These are phyloP conservation scores for Cottus gobio DNA, from an alignment of 2,113 vertebrate genomes.

Conservation along the genomic window DNA sequence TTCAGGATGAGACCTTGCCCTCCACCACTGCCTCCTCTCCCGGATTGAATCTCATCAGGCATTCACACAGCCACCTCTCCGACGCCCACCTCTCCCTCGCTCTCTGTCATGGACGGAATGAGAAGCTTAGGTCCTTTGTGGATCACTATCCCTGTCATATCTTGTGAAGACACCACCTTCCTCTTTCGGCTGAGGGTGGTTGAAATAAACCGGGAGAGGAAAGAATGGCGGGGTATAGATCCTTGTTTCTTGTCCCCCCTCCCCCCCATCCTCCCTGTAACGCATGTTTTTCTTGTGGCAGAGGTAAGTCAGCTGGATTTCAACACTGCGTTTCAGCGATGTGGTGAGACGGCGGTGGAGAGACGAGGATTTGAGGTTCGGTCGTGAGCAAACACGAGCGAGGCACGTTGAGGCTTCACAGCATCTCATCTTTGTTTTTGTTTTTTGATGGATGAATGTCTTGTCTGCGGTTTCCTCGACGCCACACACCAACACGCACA, in stretches of 20 bases:
- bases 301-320: slow-evolving; percentile 38
- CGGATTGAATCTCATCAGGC: slow-evolving; percentile 71
- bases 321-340: slow-evolving; percentile 43
- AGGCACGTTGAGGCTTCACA: slow-evolving; percentile 41
- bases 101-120: slow-evolving; percentile 61
- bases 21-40: slow-evolving; percentile 20
- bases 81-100: slow-evolving; percentile 54
- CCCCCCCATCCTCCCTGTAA: neutral
- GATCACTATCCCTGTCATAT: slow-evolving; percentile 61
- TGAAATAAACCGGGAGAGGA: slow-evolving; percentile 31
- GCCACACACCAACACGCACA: neutral
- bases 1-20: slow-evolving; percentile 46
- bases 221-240: slow-evolving; percentile 31
- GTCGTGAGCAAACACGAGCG: slow-evolving; percentile 53
- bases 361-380: slow-evolving; percentile 45
- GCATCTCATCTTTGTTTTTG: slow-evolving; percentile 4
- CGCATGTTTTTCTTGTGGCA: slow-evolving; percentile 32
- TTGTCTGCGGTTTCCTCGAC: slow-evolving; percentile 45
- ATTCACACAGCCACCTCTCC: slow-evolving; percentile 72
- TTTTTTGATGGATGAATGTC: slow-evolving; percentile 55
- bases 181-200: slow-evolving; percentile 43
- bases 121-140: slow-evolving; percentile 66
- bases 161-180: slow-evolving; percentile 46
- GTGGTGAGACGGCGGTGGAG: slow-evolving; percentile 26
- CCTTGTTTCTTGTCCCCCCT: neutral